These are phyloP conservation scores for Peromyscus attwateri DNA, from an alignment of 2,797 vertebrate genomes.

Conservation along the genomic window DNA sequence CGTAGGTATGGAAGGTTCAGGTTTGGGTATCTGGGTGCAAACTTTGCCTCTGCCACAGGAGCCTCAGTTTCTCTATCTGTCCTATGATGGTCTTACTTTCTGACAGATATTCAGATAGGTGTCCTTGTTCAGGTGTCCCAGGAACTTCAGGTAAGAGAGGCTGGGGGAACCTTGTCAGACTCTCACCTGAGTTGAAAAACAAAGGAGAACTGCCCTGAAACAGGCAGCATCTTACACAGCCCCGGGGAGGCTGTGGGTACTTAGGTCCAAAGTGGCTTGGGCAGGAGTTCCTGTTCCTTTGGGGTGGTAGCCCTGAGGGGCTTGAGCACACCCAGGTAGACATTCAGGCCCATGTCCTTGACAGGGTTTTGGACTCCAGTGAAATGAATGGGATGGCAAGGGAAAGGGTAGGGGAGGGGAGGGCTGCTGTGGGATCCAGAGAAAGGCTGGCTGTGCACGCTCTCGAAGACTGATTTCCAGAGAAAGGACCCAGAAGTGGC, in stretches of 20 bases:
- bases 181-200: background rate
- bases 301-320: too few relatives aligned
- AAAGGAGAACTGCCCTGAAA: background rate
- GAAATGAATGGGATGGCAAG: background rate
- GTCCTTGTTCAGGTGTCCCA: background rate
- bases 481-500: background rate
- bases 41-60: background rate
- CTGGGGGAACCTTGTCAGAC: background rate
- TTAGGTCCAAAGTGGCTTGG: background rate
- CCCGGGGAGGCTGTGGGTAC: accelerated
- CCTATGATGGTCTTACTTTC: background rate
- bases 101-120: background rate
- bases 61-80: background rate
- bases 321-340: background rate
- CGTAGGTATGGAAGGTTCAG: background rate
- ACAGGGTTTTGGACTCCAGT: background rate
- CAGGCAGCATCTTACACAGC: background rate
- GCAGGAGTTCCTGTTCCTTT: background rate
- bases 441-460: background rate
- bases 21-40: background rate
- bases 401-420: background rate
- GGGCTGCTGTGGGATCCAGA: background rate
- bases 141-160: background rate
- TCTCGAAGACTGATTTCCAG: background rate
- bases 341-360: background rate